Evolutionary conservation across 2,797 vertebrate species (phyloP), one percentile per base, ranked within the genome.

Genomic region (Atherinosoma microstoma): DNA sequence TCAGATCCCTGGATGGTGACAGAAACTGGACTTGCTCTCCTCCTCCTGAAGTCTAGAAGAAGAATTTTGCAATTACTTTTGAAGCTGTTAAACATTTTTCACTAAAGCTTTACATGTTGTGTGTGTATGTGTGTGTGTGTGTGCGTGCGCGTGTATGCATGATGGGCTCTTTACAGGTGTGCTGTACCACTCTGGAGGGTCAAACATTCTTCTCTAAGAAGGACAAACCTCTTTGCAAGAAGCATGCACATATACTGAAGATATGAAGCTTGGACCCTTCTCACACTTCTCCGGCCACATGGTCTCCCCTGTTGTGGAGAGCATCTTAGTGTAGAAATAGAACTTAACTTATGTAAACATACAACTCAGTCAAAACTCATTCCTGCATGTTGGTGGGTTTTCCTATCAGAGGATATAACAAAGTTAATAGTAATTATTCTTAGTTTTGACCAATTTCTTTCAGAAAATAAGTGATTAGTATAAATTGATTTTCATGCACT

Each of bases 201-300:
- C 97, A 98, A 83, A 94, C 95, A 8, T 99, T 99, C 93, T 99
- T 96, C 94, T 98, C 97, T 78, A 99, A 97, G 92, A 99, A 98
- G 87, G 97, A 98, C 89, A 99, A 99, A 87, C 97, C 97, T 10
- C 93, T 99, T 59, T 99, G 98, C 95, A 99, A 98, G 95, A 99
- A 99, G 86, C 98, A 99, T 0, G 97, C 97, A 68, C 94, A 98
- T 86, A 95, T 95, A 36, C 62, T 97, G 81, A 97, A 97, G 90
- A 94, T 98, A 88, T 99, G 89, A 97, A 51, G 40, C 34, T 11
- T 18, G 24, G 51, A 40, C 18, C 42, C 29, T 47, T 54, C 35
- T 70, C 3, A 24, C 9, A 57, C 1, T 18, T 38, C 61, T 36
- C 22, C 22, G 35, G 64, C 45, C 10, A 1, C 36, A 49, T 47